These are phyloP conservation scores for Isaurus tuberculatus DNA, from an alignment of 92 coral and sea anemone species.

Conservation along the genomic window DNA sequence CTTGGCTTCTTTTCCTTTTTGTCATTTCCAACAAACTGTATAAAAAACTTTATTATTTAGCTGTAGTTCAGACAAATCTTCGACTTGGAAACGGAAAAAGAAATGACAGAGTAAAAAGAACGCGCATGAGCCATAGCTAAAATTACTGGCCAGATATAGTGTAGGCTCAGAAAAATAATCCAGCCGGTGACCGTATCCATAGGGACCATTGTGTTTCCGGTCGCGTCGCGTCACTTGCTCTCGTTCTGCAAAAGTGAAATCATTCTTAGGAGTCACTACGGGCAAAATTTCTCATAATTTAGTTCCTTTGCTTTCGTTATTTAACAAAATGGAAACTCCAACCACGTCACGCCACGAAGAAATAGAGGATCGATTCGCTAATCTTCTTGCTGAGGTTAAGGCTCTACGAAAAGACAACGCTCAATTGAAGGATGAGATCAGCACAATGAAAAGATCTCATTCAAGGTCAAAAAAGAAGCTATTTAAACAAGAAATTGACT, in stretches of 20 bases:
- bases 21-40: not conserved
- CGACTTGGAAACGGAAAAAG: not conserved
- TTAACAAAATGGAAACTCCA: not conserved
- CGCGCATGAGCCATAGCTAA: not conserved
- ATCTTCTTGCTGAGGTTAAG: not conserved
- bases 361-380: not conserved
- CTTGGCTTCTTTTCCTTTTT: not conserved
- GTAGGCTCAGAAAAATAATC: not conserved
- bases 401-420: not conserved
- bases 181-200: not conserved
- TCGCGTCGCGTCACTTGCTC: not conserved
- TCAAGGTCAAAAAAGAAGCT: not conserved
- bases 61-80: not conserved
- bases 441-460: not conserved
- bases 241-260: not conserved
- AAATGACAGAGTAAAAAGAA: not conserved
- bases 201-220: not conserved
- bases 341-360: too few species aligned
- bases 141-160: not conserved
- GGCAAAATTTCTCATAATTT: not conserved
- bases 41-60: not conserved
- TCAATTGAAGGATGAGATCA: too few species aligned
- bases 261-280: not conserved
- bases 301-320: not conserved
- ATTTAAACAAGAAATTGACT: not conserved